Evolutionary conservation across 2,113 vertebrate species (phyloP).

Genomic region (Crocuta crocuta): DNA sequence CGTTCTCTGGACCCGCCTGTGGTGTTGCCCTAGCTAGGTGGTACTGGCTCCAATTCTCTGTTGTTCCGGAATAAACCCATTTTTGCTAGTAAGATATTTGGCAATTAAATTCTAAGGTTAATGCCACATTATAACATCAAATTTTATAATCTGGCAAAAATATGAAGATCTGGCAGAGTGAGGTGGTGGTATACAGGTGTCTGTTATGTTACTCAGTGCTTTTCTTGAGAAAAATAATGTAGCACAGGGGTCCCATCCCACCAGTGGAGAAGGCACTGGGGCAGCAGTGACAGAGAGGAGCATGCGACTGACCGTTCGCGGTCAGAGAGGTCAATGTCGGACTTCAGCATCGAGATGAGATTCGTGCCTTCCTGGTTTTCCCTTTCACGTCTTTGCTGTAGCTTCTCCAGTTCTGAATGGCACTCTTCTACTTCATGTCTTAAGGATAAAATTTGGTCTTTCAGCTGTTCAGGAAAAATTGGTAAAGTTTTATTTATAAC

Average conservation of each 20-base stretch:
- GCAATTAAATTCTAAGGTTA: background rate
- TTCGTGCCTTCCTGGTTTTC: constrained; percentile 92
- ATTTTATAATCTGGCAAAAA: background rate
- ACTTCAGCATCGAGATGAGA: constrained; percentile 91
- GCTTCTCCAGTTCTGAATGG: constrained; percentile 88
- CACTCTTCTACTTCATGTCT: constrained; percentile 87
- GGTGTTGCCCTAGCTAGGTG: background rate
- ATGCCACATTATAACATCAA: background rate
- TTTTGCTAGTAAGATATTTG: background rate
- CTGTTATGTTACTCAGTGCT: background rate
- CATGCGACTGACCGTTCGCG: constrained; percentile 88
- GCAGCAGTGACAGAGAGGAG: background rate
- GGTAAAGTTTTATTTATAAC: background rate
- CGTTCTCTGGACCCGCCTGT: background rate
- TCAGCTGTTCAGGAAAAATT: constrained; percentile 87
- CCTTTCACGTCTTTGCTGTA: constrained; percentile 89
- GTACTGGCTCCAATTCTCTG: background rate
- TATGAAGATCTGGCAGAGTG: background rate
- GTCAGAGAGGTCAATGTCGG: constrained; percentile 88
- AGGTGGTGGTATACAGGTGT: background rate
- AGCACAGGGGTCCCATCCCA: background rate
- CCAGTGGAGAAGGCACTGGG: background rate
- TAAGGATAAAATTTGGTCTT: constrained; percentile 87
- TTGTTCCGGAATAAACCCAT: background rate
- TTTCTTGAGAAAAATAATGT: rapidly evolving